A percentile compares a stretch with the other conserved stretches of the same genome.
phyloP scores from a whole-genome alignment of 1,140 invertebrate species.

The Chlorops oryzae region DNA sequence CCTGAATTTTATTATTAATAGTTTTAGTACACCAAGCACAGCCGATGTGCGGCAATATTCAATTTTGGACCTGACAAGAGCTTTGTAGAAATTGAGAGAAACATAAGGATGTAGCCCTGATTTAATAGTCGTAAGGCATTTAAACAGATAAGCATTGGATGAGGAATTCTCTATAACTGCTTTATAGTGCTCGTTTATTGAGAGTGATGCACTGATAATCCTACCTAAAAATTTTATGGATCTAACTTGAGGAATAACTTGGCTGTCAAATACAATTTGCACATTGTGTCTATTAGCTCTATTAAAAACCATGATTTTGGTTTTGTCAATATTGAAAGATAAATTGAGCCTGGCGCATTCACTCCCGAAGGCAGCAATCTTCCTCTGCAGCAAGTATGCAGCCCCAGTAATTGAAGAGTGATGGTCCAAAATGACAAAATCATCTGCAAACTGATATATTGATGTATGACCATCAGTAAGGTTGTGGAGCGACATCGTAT shows the following conservation, averaged over 20 bases:
- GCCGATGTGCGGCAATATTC: background rate
- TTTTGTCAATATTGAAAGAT: background rate
- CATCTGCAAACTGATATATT: constrained; percentile 1
- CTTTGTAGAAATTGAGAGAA: background rate
- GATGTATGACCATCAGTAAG: too few species aligned
- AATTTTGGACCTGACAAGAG: background rate
- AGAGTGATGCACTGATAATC: background rate
- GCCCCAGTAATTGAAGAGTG: background rate
- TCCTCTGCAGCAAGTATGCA: background rate
- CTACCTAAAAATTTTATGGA: too few species aligned
- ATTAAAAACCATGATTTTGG: background rate
- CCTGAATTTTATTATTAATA: too few species aligned
- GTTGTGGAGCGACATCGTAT: background rate
- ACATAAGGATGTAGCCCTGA: background rate
- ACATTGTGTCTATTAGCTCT: background rate
- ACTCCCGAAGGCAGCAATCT: background rate
- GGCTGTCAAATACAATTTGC: background rate
- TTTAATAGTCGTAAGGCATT: background rate
- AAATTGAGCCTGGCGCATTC: background rate
- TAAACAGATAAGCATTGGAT: background rate
- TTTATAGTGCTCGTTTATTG: constrained; percentile 1
- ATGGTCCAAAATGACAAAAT: background rate
- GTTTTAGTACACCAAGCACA: background rate
- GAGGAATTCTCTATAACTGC: too few species aligned
- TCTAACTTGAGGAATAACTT: too few species aligned